These are phyloP conservation scores for Phataginus tricuspis DNA, from an alignment of 2,797 vertebrate genomes.

Conservation along the genomic window DNA sequence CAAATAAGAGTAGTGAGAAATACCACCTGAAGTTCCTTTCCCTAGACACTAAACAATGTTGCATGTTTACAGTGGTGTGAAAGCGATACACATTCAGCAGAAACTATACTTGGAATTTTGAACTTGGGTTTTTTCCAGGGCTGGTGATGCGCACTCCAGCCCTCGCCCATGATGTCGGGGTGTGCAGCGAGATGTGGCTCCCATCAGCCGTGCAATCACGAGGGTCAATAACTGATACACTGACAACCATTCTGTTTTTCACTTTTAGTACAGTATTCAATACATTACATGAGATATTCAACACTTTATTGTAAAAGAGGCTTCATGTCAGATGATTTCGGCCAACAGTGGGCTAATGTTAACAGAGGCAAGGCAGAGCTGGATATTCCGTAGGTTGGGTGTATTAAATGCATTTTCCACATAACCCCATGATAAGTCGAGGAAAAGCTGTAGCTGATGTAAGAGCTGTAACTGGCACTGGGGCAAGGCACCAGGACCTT, in stretches of 20 bases:
- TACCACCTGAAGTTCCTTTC: background rate
- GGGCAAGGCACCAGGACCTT: rapidly evolving
- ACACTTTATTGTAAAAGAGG: background rate
- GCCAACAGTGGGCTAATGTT: background rate
- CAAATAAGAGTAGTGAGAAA: background rate
- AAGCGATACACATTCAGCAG: background rate
- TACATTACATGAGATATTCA: background rate
- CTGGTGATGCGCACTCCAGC: background rate
- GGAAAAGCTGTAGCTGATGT: background rate
- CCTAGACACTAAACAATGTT: background rate
- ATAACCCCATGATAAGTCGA: background rate
- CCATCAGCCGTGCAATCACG: background rate
- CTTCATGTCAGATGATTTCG: background rate
- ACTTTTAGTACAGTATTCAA: background rate
- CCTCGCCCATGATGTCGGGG: background rate
- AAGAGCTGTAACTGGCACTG: background rate
- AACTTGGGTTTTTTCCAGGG: background rate
- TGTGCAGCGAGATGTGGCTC: background rate
- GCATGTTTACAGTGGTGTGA: background rate
- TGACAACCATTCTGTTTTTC: background rate
- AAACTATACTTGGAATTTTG: background rate
- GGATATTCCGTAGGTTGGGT: background rate
- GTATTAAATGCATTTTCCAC: background rate
- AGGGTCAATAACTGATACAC: background rate
- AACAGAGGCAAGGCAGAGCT: background rate